phyloP scores from a whole-genome alignment of 2,797 vertebrate species.

The Protosalanx chinensis region DNA sequence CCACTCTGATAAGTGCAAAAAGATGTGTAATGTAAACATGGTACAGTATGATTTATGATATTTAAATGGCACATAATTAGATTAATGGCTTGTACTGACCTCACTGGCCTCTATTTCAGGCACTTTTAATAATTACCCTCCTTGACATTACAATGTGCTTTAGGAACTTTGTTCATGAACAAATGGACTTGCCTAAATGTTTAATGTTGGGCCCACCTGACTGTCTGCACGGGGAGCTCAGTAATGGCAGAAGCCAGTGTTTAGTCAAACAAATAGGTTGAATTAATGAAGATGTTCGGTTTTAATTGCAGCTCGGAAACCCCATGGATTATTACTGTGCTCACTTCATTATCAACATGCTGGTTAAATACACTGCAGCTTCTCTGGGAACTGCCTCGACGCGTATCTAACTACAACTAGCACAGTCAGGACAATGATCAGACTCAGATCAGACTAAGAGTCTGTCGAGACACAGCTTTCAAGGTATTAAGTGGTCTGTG shows the following conservation, averaged over 20 bases:
- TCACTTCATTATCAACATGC: too few species aligned
- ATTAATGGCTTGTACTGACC: slow-evolving; percentile 57
- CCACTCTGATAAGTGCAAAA: slow-evolving; percentile 58
- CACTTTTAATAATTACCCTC: slow-evolving; percentile 53
- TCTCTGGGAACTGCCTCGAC: too few species aligned
- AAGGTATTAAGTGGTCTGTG: too few species aligned
- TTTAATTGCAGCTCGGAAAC: too few species aligned
- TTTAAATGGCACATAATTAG: slow-evolving; percentile 60
- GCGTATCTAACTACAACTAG: too few species aligned
- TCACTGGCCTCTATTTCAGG: slow-evolving; percentile 58
- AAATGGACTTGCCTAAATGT: slow-evolving; percentile 33
- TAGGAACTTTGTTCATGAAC: slow-evolving; percentile 33
- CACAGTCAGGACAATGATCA: too few species aligned
- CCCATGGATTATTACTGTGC: too few species aligned
- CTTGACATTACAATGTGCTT: slow-evolving; percentile 29
- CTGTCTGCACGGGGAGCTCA: background rate
- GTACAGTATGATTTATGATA: slow-evolving; percentile 61
- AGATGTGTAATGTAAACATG: slow-evolving; percentile 71
- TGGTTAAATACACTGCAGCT: too few species aligned
- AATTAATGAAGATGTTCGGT: too few species aligned
- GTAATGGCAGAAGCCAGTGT: background rate
- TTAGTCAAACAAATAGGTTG: too few species aligned
- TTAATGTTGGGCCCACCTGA: slow-evolving; percentile 30
- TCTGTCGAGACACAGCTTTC: too few species aligned
- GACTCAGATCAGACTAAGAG: too few species aligned